Conservation (phyloP, 2,888 invertebrate genomes). For the Sycophila texana region DNA sequence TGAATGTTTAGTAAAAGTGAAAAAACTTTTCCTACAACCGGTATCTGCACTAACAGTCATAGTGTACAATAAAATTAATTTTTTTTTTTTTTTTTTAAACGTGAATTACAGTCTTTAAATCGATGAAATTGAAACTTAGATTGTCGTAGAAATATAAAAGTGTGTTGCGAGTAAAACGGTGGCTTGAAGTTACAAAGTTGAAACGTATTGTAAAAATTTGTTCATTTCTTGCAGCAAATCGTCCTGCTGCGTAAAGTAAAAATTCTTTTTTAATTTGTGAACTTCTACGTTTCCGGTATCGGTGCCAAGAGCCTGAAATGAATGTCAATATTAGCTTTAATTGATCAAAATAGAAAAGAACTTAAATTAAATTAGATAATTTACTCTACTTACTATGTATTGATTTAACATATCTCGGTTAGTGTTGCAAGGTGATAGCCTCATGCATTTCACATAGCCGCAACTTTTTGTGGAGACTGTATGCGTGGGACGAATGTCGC, state of each 20-base stretch:
- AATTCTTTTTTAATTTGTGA: conserved; percentile 76
- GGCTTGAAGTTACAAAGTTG: conserved; percentile 64
- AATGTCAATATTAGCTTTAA: background rate
- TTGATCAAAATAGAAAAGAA: background rate
- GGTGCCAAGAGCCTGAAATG: conserved; percentile 76
- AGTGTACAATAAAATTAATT: conserved; percentile 7
- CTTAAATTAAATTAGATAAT: conserved; percentile 14
- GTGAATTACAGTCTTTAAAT: conserved; percentile 33
- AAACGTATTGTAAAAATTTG: conserved; percentile 76
- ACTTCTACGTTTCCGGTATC: conserved; percentile 75
- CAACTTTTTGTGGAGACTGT: conserved; percentile 74
- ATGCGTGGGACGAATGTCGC: conserved; percentile 76
- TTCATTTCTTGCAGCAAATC: conserved; percentile 74
- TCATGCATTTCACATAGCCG: conserved; percentile 74
- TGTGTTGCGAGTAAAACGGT: background rate
- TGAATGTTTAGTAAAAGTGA: conserved; percentile 18
- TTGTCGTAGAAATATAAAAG: conserved; percentile 26
- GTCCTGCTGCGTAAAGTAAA: conserved; percentile 71
- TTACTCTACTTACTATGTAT: conserved; percentile 74
- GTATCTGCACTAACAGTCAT: conserved; percentile 16
- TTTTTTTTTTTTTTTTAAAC: conserved; percentile 6
- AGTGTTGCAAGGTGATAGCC: conserved; percentile 73
- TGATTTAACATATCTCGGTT: conserved; percentile 69
- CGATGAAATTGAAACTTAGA: conserved; percentile 16
- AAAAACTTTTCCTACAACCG: conserved; percentile 9